Conservation (phyloP, 2,888 invertebrate genomes). For the Abscondita cerata region DNA sequence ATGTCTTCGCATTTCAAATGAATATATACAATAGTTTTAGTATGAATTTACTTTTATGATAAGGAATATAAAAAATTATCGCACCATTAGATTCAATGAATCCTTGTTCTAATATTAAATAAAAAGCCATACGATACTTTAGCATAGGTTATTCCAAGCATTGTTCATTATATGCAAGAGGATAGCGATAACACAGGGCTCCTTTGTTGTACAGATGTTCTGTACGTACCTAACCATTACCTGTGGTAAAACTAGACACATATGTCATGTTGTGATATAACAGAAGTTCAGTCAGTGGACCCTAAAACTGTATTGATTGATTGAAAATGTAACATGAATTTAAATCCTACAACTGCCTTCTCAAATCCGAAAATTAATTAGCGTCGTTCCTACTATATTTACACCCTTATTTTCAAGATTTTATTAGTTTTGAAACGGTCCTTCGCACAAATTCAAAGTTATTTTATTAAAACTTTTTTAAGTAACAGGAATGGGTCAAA, state of each 20-base stretch:
- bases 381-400: background rate
- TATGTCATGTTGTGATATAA: constrained; percentile 41
- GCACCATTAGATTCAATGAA: background rate
- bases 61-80: no score
- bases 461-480: constrained; percentile 7
- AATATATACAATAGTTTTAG: no score
- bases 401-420: constrained; percentile 11
- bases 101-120: background rate
- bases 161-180: constrained; percentile 35
- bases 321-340: constrained; percentile 19
- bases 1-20: no score
- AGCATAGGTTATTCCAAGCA: constrained; percentile 39
- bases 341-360: background rate
- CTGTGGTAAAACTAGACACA: constrained; percentile 43
- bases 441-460: background rate
- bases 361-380: constrained; percentile 3
- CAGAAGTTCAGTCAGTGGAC: constrained; percentile 25
- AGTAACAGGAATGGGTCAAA: no score
- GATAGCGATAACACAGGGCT: constrained; percentile 36
- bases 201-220: constrained; percentile 37
- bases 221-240: constrained; percentile 32
- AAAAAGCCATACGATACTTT: constrained; percentile 40
- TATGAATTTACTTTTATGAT: no score
- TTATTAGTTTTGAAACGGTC: background rate
- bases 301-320: constrained; percentile 25